These are phyloP conservation scores for Brevimyrus niger DNA, from an alignment of 2,113 vertebrate species.

Conservation along the genomic window DNA sequence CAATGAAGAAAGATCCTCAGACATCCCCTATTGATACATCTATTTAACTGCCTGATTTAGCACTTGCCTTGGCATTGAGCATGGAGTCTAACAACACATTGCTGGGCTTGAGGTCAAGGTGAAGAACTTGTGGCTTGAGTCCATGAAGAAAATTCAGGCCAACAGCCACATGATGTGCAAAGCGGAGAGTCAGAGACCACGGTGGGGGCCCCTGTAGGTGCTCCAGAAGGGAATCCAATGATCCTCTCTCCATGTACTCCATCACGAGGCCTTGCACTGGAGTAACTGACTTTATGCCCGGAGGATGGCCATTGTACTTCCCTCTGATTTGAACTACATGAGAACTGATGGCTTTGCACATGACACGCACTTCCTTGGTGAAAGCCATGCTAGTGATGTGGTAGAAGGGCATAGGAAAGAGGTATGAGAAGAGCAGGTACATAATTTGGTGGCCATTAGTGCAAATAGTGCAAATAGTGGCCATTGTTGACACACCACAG, in stretches of 20 bases:
- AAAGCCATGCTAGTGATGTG: conserved; percentile 18
- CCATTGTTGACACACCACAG: no score
- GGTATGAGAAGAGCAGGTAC: background rate
- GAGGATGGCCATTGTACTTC: conserved; percentile 37
- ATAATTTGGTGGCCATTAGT: background rate
- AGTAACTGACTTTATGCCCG: rapidly evolving
- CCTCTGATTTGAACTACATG: conserved; percentile 49
- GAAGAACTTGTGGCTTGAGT: conserved; percentile 49
- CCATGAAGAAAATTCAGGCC: conserved; percentile 74
- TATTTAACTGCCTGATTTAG: background rate
- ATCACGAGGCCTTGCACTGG: conserved; percentile 61
- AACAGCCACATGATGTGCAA: conserved; percentile 61
- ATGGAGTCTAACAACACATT: conserved; percentile 59
- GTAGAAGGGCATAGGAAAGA: background rate
- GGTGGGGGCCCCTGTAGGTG: conserved; percentile 37
- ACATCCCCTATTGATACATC: conserved; percentile 6
- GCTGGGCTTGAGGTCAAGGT: conserved; percentile 65
- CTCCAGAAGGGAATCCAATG: conserved; percentile 53
- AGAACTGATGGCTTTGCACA: conserved; percentile 46
- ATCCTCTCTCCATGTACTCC: conserved; percentile 68
- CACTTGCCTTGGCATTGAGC: conserved; percentile 54
- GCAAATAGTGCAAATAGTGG: no score
- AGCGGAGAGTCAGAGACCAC: conserved; percentile 57
- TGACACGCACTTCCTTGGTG: conserved; percentile 47
- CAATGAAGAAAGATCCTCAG: background rate